Evolutionary conservation across 2,113 vertebrate genomes (phyloP).

Genomic region (Marmota flaviventris): DNA sequence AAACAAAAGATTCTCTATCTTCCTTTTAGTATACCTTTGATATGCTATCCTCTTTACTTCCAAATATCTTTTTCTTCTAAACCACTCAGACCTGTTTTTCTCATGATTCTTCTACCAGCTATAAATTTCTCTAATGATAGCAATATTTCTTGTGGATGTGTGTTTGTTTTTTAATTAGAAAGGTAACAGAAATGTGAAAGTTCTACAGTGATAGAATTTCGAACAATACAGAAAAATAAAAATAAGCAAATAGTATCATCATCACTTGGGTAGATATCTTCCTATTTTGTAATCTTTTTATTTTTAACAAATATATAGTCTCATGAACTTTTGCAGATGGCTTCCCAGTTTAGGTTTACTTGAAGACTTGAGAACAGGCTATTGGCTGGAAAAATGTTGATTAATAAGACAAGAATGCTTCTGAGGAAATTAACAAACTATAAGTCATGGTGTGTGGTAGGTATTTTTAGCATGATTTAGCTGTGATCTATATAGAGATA

Average conservation of each 20-base stretch:
- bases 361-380: not conserved
- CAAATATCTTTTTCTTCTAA: not conserved
- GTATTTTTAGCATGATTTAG: not conserved
- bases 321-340: not conserved
- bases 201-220: not conserved
- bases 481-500: not conserved
- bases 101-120: not conserved
- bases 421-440: not conserved
- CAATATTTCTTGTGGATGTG: not conserved
- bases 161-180: not conserved
- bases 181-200: not conserved
- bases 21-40: not conserved
- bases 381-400: not conserved
- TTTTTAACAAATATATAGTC: not conserved
- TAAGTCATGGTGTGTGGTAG: not conserved
- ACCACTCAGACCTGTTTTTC: not conserved
- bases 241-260: not conserved
- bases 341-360: slow-evolving; percentile 19
- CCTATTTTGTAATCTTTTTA: not conserved
- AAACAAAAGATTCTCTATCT: not conserved
- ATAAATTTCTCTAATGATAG: not conserved
- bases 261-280: not conserved
- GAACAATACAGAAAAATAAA: not conserved
- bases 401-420: not conserved
- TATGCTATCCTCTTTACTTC: not conserved